Evolutionary conservation across 1,140 invertebrate genomes (phyloP), one percentile per base, ranked within the genome.

Genomic region (Drosophila mojavensis): DNA sequence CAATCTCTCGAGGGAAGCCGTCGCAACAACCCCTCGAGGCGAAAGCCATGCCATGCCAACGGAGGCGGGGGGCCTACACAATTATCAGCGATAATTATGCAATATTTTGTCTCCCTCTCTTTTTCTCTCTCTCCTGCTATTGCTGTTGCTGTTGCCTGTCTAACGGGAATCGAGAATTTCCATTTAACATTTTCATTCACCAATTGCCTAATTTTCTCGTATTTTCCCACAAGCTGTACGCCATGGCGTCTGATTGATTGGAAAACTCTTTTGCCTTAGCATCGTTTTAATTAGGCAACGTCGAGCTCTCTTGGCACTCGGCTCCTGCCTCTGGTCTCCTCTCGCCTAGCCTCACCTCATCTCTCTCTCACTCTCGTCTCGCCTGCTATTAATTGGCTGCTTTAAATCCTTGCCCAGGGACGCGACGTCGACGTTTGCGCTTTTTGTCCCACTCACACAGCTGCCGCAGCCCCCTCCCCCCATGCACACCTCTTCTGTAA

Each of bases 1-100:
- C 83, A 88, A 84, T 59, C 50, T 59, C 61, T 60, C 55, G 13
- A 59, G 67, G 67, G 48, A 65, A 75, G 67, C 41, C 9, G 43
- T 26, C 26, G 43, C 54, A 83, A 68, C 83, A 88, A 88, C 83
- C 83, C 83, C 36, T 45, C 62, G 66, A 47, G 62, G 59, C 30
- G 36, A 39, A 39, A 48, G 65, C 7, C 43, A 43, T 36, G 30
- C 47, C 28, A 43, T 36, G 30, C 47, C 53, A 28, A 4, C 33
- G 2, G 48, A 30, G 33, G 60, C 15, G 39, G 48, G 51, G 62
- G 67, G 56, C 58, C 33, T 54, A 66, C 43, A 77, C 82, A 85
- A 85, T 86, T 81, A 85, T 88, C 84, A 89, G 79, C 83, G 51
- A 80, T 88, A 88, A 88, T 88, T 88, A 88, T 88, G 83, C 79